Conservation (phyloP, 2,888 invertebrate genomes). For the Drosophila pseudotakahashii region DNA sequence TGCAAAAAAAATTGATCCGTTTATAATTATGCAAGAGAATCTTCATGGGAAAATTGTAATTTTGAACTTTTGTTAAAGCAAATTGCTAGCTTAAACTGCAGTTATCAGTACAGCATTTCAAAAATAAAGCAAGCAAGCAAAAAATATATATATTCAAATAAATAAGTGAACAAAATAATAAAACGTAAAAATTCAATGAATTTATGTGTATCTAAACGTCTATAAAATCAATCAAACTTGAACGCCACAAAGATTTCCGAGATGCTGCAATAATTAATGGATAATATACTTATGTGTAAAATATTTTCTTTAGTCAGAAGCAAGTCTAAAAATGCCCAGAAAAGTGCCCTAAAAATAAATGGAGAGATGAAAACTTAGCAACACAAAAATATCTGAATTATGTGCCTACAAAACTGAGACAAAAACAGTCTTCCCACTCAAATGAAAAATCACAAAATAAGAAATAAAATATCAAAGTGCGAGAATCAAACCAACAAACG, state of each 20-base stretch:
- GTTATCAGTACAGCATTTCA: not conserved
- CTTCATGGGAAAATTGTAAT: not conserved
- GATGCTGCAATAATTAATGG: not conserved
- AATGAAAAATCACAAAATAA: slow-evolving; percentile 6
- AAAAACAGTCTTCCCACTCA: slow-evolving; percentile 57
- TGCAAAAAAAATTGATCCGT: not conserved
- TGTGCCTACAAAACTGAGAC: slow-evolving; percentile 61
- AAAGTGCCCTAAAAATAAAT: slow-evolving; percentile 51
- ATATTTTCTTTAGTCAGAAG: not conserved
- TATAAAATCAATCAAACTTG: too few relatives aligned
- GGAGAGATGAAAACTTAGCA: slow-evolving; percentile 19
- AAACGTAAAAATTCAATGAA: not conserved
- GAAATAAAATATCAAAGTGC: slow-evolving; percentile 42
- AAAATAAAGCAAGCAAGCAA: too few relatives aligned
- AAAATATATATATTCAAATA: too few relatives aligned
- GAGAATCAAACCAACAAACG: slow-evolving; percentile 23
- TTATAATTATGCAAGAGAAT: slow-evolving; percentile 3
- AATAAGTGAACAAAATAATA: too few relatives aligned
- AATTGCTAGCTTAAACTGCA: too few relatives aligned
- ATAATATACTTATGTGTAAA: not conserved
- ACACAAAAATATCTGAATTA: slow-evolving; percentile 34
- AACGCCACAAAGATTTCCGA: not conserved
- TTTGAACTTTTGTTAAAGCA: not conserved
- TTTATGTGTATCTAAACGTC: too few relatives aligned
- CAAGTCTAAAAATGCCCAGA: slow-evolving; percentile 51